Percentiles rank a stretch among this genome's conserved stretches.
Conservation (phyloP, 2,888 invertebrate genomes). For the Drosophila anomalata region DNA sequence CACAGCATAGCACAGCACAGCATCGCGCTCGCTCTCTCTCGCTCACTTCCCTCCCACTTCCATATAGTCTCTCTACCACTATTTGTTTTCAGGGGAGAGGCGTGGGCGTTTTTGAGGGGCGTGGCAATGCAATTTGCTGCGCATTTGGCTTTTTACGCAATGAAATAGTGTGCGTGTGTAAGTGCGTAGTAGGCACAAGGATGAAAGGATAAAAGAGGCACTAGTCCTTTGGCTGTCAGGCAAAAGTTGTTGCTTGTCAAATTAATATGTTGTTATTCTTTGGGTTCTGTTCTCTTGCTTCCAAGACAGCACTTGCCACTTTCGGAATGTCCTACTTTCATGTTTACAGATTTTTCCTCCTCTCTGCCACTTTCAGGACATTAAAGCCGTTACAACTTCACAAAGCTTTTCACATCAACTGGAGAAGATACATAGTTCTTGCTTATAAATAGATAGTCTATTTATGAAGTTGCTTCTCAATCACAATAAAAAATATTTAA, state of each 20-base stretch:
- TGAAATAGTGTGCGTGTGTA: slow-evolving; percentile 30
- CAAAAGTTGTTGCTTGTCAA: slow-evolving; percentile 4
- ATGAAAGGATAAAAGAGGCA: slow-evolving; percentile 9
- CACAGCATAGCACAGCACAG: slow-evolving; percentile 23
- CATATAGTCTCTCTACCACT: background rate
- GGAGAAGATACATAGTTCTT: background rate
- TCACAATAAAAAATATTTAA: slow-evolving; percentile 2
- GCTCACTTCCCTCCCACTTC: background rate
- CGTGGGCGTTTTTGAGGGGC: slow-evolving; percentile 57
- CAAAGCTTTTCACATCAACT: background rate
- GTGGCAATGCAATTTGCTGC: slow-evolving; percentile 75
- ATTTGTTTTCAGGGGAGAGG: slow-evolving; percentile 13
- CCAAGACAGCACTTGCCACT: background rate
- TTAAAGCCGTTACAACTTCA: background rate
- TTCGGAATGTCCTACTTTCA: background rate
- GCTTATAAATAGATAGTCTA: background rate
- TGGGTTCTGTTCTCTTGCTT: background rate
- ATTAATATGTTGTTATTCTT: background rate
- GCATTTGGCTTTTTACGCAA: slow-evolving; percentile 76
- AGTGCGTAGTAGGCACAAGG: slow-evolving; percentile 63
- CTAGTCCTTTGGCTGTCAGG: background rate
- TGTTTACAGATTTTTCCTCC: slow-evolving; percentile 1
- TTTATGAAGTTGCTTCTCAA: background rate
- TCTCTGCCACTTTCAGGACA: background rate
- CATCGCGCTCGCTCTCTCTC: slow-evolving; percentile 17